Base-by-base conservation (phyloP, 1,140 invertebrate species). In the Achroia grisella region DNA sequence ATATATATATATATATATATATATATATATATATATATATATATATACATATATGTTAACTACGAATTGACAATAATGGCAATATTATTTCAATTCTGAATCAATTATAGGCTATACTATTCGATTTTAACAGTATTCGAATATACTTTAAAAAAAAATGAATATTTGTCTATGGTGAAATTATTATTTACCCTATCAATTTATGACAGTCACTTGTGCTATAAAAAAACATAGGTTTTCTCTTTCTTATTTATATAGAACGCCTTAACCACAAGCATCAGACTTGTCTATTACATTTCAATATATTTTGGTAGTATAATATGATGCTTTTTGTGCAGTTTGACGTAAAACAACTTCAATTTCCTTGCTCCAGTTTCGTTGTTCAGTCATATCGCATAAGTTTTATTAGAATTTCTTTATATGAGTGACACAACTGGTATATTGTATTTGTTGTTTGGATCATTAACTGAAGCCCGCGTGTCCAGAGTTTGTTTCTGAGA, bases 331-430 rank as follows among this genome's bases (percentile, higher is more conserved):
- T 68, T 70, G 72, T 71, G 62, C 42, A 73, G 50, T 70, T 77
- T 78, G 74, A 81, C 74, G 65, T 78, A 77, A 75, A 75, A 68
- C 64, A 75, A 62, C 59, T 78, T 68, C 65, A 75, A 69, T 63
- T 78, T 67, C 64, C 52, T 74, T 67, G 66, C 52, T 74, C 62
- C 54, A 65, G 62, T 65, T 74, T 73, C 64, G 61, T 74, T 71
- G 62, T 66, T 63, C 61, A 54, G 39, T 59, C 14, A 44, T 58
- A 65, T 52, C n/a, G n/a, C n/a, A n/a, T 55, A 37, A 28, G 49
- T 43, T 57, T 48, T 39, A 48, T 35, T 40, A 53, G 52, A 63
- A 71, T 62, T 68, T 71, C 52, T 70, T 73, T 80, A 64, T 78
- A 75, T 78, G 74, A 69, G 60, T 78, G 61, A 76, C 60, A 70